Percentiles rank a stretch among this genome's conserved stretches.
Conservation (phyloP, 53 echinoderm and acorn worm genomes). For the Paelopatides confundens region DNA sequence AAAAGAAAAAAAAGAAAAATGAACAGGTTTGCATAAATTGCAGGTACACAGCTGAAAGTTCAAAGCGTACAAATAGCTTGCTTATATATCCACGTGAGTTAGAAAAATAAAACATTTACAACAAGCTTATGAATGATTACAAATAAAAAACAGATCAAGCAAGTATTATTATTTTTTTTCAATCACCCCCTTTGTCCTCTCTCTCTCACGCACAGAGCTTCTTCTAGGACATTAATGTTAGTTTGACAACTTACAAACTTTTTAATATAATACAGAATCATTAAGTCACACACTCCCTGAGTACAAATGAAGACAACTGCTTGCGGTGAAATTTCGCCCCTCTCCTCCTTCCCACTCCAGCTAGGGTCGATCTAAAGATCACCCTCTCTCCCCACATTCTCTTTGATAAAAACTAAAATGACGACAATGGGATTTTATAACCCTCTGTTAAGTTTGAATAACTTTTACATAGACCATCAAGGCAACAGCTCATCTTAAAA, state of each 20-base stretch:
- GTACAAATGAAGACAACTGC: constrained; percentile 52
- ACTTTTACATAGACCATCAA: not conserved
- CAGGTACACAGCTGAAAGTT: constrained; percentile 24
- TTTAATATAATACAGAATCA: constrained; percentile 43
- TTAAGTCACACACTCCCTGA: constrained; percentile 56
- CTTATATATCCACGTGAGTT: not conserved
- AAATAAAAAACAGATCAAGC: not conserved
- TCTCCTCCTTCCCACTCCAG: not conserved
- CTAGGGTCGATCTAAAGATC: not conserved
- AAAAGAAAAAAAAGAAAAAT: not conserved
- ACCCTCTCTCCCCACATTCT: not conserved
- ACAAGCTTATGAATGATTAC: constrained; percentile 28
- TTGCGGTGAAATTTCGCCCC: constrained; percentile 38
- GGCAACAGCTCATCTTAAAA: not conserved
- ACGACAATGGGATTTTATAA: not conserved
- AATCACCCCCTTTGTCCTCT: not conserved
- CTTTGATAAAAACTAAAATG: not conserved
- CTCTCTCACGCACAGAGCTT: constrained; percentile 33
- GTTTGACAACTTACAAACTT: constrained; percentile 55
- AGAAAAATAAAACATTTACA: constrained; percentile 33
- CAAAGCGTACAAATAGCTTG: not conserved
- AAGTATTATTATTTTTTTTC: not conserved
- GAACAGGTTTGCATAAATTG: not conserved
- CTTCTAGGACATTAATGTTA: constrained; percentile 52
- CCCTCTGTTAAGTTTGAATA: not conserved